Conservation (phyloP, 2,797 vertebrate genomes). For the Ctenosaura bakeri region DNA sequence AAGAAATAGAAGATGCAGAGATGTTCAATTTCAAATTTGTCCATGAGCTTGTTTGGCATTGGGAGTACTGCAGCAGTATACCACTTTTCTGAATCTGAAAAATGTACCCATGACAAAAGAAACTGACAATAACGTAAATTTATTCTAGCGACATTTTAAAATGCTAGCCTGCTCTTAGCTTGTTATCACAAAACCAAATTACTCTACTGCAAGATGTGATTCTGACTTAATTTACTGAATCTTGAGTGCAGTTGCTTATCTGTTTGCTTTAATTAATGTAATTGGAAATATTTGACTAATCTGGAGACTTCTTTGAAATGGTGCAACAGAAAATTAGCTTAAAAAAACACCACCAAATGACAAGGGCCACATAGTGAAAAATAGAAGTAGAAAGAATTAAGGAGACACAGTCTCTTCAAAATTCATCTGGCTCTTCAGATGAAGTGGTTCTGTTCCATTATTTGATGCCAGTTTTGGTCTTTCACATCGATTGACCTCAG, state of each 20-base stretch:
- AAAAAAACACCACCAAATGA: conserved; percentile 34
- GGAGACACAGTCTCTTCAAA: conserved; percentile 54
- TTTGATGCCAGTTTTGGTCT: conserved; percentile 60
- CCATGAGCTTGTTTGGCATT: conserved; percentile 46
- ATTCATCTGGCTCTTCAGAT: conserved; percentile 55
- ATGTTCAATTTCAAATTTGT: conserved; percentile 52
- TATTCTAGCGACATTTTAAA: conserved; percentile 42
- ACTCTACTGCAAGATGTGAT: not conserved
- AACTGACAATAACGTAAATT: conserved; percentile 36
- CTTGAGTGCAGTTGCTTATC: conserved; percentile 49
- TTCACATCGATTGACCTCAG: conserved; percentile 39
- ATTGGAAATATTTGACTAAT: conserved; percentile 54
- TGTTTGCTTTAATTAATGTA: conserved; percentile 62
- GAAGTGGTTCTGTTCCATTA: conserved; percentile 61
- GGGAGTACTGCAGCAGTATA: not conserved
- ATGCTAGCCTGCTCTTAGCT: conserved; percentile 18
- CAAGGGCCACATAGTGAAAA: conserved; percentile 47
- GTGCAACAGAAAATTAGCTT: conserved; percentile 60
- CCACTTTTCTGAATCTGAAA: conserved; percentile 43
- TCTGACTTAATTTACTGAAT: conserved; percentile 35
- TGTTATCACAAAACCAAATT: conserved; percentile 36
- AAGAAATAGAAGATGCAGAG: conserved; percentile 34
- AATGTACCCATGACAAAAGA: conserved; percentile 37
- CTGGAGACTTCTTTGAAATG: conserved; percentile 63
- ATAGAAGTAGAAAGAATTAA: conserved; percentile 58